Evolutionary conservation across 23 tunicate species (phyloP), one percentile per base, ranked within the genome.

Genomic region (Styela clava): DNA sequence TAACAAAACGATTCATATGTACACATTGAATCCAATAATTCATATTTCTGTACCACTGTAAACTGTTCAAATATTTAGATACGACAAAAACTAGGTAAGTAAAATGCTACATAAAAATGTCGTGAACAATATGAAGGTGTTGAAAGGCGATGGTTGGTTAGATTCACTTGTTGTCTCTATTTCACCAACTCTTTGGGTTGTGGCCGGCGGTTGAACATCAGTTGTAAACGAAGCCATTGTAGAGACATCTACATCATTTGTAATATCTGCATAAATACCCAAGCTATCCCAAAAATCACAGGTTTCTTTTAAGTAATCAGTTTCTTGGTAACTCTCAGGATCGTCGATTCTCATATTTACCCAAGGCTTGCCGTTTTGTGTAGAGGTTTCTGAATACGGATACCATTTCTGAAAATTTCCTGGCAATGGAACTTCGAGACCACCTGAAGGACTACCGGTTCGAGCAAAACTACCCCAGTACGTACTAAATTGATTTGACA

Each of bases 241-340:
- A 21, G 5, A 33, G 16, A 34, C 16, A 71, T 30, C 77, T 35
- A 16, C 16, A 18, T 71, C 77, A 21, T 21, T 16, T 16, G 5
- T 35, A 22, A 22, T 16, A 21, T 33, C 77, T 35, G 16, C 81
- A 56, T 76, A 76, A 26, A 76, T 9, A 7, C 31, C 65, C 27
- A 76, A 56, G 31, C 31, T 24, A 76, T 76, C 81, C 81, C 81
- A 76, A 52, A 76, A 76, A 29, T 76, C 81, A 52, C 81, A 76
- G 5, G 44, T 44, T 26, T 76, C 65, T 0, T 25, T 34, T 32
- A 71, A 30, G 29, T 71, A 71, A 16, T 16, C 35, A 3, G 77
- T 26, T 71, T 71, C 77, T 34, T 28, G 35, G 5, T 32, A 32
- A 71, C 20, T 22, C 32, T 30, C 34, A 21, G 77, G 77, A 5